Evolutionary conservation across 2,888 invertebrate genomes (phyloP), one percentile per base, ranked within the genome.

Genomic region (Monopis laevigella): DNA sequence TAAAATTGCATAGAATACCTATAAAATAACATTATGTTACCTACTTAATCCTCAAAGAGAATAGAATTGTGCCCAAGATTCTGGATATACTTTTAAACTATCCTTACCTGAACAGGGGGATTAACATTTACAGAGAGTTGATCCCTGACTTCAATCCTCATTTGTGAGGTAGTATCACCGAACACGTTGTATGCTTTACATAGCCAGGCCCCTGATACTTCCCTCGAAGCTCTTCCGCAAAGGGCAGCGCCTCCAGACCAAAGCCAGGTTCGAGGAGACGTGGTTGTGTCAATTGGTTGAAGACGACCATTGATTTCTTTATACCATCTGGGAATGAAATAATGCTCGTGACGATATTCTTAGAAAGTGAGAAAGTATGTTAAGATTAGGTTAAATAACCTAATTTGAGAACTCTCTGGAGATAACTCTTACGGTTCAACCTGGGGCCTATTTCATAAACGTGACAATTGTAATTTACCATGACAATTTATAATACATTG

Each of bases 221-320:
- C 65, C 2, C 85, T 85, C 2, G 78, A 68, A 54, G 86, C 88
- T 52, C 82, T 84, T 45, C 84, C 77, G 65, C 90, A 90, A 48
- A 85, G 81, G 70, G 89, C 90, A 45, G 84, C 80, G 26, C 89
- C 90, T 34, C 84, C 83, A 56, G 87, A 62, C 90, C 90, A 90
- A 49, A 81, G 68, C 81, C 89, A 89, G 43, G 77, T 62, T 6
- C 17, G 86, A 87, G 6, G 80, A 77, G 59, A 87, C 86, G 48
- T 69, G 46, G 19, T 39, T 5, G 34, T 8, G 16, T 24, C 58
- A 39, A 59, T 61, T 3, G 65, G 56, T 48, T 58, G 57, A 50
- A 86, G 72, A 36, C 84, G 82, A 3, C 86, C 87, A 54, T 65
- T 63, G 29, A 62, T 52, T 54, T 83, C 82, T 40, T 81, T 80